phyloP scores from a whole-genome alignment of 1,140 invertebrate species.

The Antheraea mylitta region DNA sequence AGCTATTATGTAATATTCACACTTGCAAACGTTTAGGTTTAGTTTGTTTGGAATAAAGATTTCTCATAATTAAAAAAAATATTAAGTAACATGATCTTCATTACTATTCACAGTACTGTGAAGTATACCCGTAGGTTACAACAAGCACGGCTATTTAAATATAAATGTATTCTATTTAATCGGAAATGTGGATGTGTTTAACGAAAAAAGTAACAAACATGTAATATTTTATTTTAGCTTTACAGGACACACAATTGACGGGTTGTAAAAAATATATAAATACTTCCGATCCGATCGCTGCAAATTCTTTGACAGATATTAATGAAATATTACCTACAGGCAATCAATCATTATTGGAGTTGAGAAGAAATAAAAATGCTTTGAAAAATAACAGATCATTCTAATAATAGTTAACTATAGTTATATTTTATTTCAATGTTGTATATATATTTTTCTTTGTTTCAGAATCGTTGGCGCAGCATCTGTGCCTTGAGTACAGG shows the following conservation, averaged over 20 bases:
- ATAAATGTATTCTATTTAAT: not conserved
- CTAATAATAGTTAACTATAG: constrained; percentile 17
- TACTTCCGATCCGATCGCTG: constrained; percentile 37
- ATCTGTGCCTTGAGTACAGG: constrained; percentile 81
- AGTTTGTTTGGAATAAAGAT: too few species aligned
- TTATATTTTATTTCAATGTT: not conserved
- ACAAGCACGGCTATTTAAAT: too few species aligned
- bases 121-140: too few species aligned
- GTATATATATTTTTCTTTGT: constrained; percentile 50
- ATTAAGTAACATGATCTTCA: too few species aligned
- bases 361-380: constrained; percentile 24
- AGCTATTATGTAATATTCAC: too few species aligned
- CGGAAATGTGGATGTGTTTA: not conserved
- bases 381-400: constrained; percentile 30
- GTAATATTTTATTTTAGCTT: constrained; percentile 13
- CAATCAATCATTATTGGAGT: constrained; percentile 53
- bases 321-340: constrained; percentile 54
- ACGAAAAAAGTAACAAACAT: not conserved
- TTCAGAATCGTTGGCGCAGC: constrained; percentile 84
- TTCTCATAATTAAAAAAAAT: too few species aligned
- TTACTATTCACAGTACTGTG: too few species aligned
- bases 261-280: constrained; percentile 33
- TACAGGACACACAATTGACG: constrained; percentile 12
- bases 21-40: too few species aligned
- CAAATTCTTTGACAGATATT: constrained; percentile 60